Evolutionary conservation across 2,113 vertebrate species (phyloP).

Genomic region (Entosphenus tridentatus): DNA sequence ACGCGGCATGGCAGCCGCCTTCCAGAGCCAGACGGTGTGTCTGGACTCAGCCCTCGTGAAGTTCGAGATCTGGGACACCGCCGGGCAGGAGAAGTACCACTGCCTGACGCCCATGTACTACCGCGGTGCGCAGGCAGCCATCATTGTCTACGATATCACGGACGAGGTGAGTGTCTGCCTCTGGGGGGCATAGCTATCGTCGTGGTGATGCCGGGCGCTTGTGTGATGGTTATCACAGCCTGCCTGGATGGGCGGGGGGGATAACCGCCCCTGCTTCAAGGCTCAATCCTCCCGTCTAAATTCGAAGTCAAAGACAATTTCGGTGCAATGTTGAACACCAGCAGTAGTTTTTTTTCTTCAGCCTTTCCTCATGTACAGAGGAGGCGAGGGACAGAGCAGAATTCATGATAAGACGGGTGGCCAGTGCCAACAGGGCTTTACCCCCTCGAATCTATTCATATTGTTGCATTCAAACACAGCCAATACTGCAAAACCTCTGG

Average conservation of each 20-base stretch:
- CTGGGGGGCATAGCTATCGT: background rate
- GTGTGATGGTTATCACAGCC: background rate
- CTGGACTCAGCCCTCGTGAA: background rate
- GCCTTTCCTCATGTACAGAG: too few relatives aligned
- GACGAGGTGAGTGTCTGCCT: background rate
- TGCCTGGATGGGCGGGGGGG: background rate
- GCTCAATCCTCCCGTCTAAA: background rate
- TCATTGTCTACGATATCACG: constrained; percentile 2
- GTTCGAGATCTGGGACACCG: constrained; percentile 2
- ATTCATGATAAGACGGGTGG: too few relatives aligned
- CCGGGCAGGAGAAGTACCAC: constrained; percentile 3
- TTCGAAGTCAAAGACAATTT: background rate
- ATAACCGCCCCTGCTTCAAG: background rate
- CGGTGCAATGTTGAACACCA: background rate
- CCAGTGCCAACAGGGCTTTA: too few relatives aligned
- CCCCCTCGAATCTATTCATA: too few relatives aligned
- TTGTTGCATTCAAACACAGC: too few relatives aligned
- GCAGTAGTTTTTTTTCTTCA: background rate
- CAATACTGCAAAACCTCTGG: too few relatives aligned
- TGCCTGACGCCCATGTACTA: constrained; percentile 3
- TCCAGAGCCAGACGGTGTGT: constrained; percentile 2
- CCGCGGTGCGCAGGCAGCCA: constrained; percentile 1
- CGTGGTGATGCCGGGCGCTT: background rate
- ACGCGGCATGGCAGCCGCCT: background rate
- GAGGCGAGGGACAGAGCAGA: too few relatives aligned